Evolutionary conservation across 2,888 invertebrate species (phyloP).

Genomic region (Andrena bucephala): DNA sequence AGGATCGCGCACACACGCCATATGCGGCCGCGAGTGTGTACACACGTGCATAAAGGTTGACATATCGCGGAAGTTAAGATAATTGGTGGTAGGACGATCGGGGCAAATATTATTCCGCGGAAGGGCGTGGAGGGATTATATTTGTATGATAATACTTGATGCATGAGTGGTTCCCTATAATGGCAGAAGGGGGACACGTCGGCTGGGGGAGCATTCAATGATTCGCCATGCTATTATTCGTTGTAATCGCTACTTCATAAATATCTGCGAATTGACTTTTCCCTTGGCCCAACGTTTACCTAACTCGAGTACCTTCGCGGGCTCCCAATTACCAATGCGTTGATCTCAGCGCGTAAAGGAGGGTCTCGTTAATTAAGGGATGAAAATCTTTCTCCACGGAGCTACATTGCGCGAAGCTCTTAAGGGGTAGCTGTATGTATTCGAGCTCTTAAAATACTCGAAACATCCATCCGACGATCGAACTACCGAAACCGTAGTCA

Average conservation of each 20-base stretch:
- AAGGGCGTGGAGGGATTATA: conserved; percentile 69
- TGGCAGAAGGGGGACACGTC: conserved; percentile 54
- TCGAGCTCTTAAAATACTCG: neutral
- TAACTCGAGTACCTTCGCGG: conserved; percentile 20
- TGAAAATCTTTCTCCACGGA: neutral
- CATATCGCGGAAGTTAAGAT: conserved; percentile 69
- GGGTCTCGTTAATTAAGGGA: neutral
- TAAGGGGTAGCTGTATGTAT: neutral
- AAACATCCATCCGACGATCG: too few relatives aligned
- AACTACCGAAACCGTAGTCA: too few relatives aligned
- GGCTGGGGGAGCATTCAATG: conserved; percentile 61
- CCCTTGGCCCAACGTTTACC: conserved; percentile 49
- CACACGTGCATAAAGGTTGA: conserved; percentile 44
- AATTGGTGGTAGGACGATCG: conserved; percentile 70
- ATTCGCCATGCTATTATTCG: conserved; percentile 70
- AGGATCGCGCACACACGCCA: neutral
- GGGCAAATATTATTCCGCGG: conserved; percentile 72
- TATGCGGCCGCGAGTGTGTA: neutral
- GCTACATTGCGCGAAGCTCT: neutral
- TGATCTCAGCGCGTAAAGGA: neutral
- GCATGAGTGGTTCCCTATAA: conserved; percentile 61
- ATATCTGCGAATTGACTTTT: conserved; percentile 65
- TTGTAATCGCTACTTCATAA: conserved; percentile 73
- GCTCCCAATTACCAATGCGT: neutral
- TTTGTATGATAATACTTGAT: conserved; percentile 74